Percentiles rank a stretch among this genome's conserved stretches.
Conservation (phyloP, 2,888 invertebrate genomes). For the Meiosimyza platycephala region DNA sequence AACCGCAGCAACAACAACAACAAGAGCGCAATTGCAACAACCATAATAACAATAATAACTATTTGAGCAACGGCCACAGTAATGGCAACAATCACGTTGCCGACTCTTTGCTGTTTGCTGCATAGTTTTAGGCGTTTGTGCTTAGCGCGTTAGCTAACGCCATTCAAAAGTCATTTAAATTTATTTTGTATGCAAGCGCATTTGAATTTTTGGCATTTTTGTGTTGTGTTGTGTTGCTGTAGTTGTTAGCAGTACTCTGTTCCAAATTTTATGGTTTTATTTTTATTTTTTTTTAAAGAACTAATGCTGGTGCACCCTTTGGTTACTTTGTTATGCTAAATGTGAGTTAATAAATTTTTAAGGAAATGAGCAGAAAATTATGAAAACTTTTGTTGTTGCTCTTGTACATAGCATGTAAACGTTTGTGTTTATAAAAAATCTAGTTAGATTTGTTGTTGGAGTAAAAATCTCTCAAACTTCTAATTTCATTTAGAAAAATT, state of each 20-base stretch:
- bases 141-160: constrained; percentile 16
- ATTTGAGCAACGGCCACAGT: neutral
- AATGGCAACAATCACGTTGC: neutral
- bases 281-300: too few relatives aligned
- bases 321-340: too few relatives aligned
- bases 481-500: too few relatives aligned
- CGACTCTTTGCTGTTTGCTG: constrained; percentile 2
- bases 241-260: too few relatives aligned
- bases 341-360: constrained; percentile 27
- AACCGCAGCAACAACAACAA: neutral
- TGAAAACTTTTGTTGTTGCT: neutral
- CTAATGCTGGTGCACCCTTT: too few relatives aligned
- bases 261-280: too few relatives aligned
- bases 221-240: too few relatives aligned
- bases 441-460: neutral
- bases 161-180: constrained; percentile 14
- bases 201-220: too few relatives aligned
- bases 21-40: neutral
- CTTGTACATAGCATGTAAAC: neutral
- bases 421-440: constrained; percentile 4
- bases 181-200: too few relatives aligned
- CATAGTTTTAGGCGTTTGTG: constrained; percentile 1
- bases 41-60: constrained; percentile 11
- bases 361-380: constrained; percentile 21
- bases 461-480: too few relatives aligned